Base-by-base conservation (phyloP, 2,888 invertebrate genomes). In the Drosophila lacicola region DNA sequence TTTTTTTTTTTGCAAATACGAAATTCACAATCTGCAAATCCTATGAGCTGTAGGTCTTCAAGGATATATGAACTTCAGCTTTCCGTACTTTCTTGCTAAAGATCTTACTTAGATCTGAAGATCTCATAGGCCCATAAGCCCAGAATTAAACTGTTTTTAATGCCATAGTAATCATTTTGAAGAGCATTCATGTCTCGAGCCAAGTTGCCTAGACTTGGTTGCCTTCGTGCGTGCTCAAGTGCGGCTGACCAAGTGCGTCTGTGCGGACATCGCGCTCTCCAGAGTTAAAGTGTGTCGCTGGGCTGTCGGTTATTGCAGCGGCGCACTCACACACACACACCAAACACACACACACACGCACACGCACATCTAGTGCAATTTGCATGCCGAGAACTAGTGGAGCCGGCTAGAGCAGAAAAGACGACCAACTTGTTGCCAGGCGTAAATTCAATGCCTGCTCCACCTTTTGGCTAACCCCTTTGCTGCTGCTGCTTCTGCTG, bases 341-440 rank as follows among this genome's bases (percentile, higher is more conserved):
- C 6, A 17, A 3, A 36, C 34, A 19, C 21, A 54, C 47, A 36
- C 34, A 19, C 21, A 54, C 47, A 14, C 29, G 47, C 55, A 53
- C 37, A 50, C 19, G 9, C 11, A 33, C 36, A 42, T 37, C 62
- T 75, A 79, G 76, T 74, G 76, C 74, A 73, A 81, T 80, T 88
- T 85, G 78, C 90, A 84, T 72, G 63, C 61, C 69, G 69, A 70
- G 65, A 74, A 70, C 55, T 56, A 37, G 58, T 41, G 47, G 29
- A 46, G 41, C 49, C 44, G 61, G 62, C 82, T 71, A 74, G 74
- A 74, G 62, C 70, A n/a, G 19, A 39, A 60, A 50, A 29, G 21
- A 21, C 10, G n/a, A 11, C 63, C 70, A 82, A 77, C 76, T 74
- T 88, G 85, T 85, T 85, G 78, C 82, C 77, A 86, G 66, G 83